Conservation (phyloP, 64 coral and sea anemone species). For the Stichodactyla helianthus region DNA sequence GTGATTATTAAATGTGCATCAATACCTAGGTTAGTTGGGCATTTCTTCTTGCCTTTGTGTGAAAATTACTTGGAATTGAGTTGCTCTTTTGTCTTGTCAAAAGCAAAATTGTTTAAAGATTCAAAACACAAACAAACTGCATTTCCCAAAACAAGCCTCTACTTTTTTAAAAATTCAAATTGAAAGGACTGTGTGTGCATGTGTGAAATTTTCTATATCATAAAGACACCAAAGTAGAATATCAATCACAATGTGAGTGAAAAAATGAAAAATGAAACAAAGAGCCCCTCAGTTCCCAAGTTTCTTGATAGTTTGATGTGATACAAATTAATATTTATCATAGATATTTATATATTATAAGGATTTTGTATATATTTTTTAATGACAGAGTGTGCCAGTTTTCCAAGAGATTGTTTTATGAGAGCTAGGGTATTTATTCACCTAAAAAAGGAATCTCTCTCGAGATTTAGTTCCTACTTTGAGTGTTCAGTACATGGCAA, state of each 20-base stretch:
- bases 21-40: not conserved
- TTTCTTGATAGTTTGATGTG: constrained; percentile 38
- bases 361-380: constrained; percentile 99
- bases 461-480: not conserved
- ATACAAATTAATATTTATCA: constrained; percentile 89
- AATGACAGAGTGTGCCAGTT: constrained; percentile 37
- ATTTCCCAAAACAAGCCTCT: not conserved
- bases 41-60: not conserved
- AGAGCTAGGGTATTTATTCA: constrained; percentile 14
- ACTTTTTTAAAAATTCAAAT: too few relatives aligned
- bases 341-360: constrained; percentile 93
- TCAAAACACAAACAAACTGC: not conserved
- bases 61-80: constrained; percentile 8
- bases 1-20: too few relatives aligned
- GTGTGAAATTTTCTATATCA: too few relatives aligned
- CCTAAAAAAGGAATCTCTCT: not conserved
- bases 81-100: not conserved
- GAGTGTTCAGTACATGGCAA: not conserved
- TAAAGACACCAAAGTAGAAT: too few relatives aligned
- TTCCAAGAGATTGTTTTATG: constrained; percentile 25
- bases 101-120: not conserved
- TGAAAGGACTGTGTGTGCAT: too few relatives aligned
- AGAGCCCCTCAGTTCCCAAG: not conserved
- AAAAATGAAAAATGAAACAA: not conserved
- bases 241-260: too few relatives aligned